phyloP scores from a whole-genome alignment of 2,113 vertebrate species.

The Bubo blakistoni region DNA sequence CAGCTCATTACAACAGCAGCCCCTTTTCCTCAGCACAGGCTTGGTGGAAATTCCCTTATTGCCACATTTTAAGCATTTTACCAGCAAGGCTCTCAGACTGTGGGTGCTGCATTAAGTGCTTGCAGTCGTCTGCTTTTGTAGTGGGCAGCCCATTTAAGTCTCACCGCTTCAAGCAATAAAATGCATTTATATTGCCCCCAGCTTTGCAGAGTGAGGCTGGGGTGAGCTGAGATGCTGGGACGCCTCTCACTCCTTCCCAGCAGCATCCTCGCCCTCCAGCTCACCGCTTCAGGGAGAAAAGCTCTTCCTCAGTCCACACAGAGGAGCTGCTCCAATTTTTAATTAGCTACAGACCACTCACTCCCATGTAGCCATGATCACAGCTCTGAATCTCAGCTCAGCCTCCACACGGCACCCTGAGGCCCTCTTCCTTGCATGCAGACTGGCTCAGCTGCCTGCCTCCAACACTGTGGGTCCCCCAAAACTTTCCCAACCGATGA shows the following conservation, averaged over 20 bases:
- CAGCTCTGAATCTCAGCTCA: fast-evolving
- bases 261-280: background rate
- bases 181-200: background rate
- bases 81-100: background rate
- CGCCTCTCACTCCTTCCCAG: background rate
- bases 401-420: fast-evolving
- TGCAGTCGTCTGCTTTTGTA: background rate
- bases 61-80: background rate
- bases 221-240: background rate
- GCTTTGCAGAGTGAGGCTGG: fast-evolving
- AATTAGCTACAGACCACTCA: background rate
- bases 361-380: background rate
- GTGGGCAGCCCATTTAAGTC: background rate
- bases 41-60: background rate
- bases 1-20: fast-evolving
- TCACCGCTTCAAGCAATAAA: background rate
- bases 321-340: background rate
- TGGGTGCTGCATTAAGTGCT: background rate
- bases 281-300: background rate
- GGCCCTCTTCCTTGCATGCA: background rate
- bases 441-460: background rate
- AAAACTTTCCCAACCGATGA: background rate
- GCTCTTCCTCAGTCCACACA: background rate
- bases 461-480: background rate
- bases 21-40: background rate